A percentile compares a stretch with the other conserved stretches of the same genome.
Conservation (phyloP, 2,888 invertebrate species). For the Syrista parreyssii region DNA sequence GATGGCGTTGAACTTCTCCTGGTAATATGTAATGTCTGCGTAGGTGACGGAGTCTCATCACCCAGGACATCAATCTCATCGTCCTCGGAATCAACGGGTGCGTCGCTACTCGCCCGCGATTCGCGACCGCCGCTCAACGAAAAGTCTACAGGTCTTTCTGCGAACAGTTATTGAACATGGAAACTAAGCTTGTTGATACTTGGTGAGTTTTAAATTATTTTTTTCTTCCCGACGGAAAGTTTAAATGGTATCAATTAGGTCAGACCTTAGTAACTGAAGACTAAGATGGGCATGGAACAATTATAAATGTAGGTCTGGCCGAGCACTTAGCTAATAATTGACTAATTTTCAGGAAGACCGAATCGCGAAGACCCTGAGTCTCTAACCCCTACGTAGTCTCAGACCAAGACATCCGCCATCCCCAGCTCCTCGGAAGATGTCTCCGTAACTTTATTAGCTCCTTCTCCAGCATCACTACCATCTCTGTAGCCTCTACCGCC, state of each 20-base stretch:
- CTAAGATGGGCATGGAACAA: background rate
- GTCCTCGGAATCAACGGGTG: slow-evolving; percentile 53
- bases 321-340: slow-evolving; percentile 64
- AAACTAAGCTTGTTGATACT: background rate
- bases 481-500: background rate
- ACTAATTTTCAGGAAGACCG: slow-evolving; percentile 62
- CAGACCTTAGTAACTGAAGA: slow-evolving; percentile 11
- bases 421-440: slow-evolving; percentile 17
- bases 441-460: slow-evolving; percentile 16
- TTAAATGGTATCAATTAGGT: slow-evolving; percentile 33
- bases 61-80: slow-evolving; percentile 63
- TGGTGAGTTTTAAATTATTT: background rate
- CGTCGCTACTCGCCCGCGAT: slow-evolving; percentile 60
- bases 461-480: slow-evolving; percentile 28
- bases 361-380: slow-evolving; percentile 42
- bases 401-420: slow-evolving; percentile 16
- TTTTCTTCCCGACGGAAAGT: background rate
- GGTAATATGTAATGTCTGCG: slow-evolving; percentile 33
- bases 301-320: slow-evolving; percentile 45
- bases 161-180: slow-evolving; percentile 17
- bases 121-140: slow-evolving; percentile 53
- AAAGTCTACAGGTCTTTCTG: slow-evolving; percentile 62
- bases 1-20: slow-evolving; percentile 45
- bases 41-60: slow-evolving; percentile 55
- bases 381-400: slow-evolving; percentile 15